Evolutionary conservation across 1,140 invertebrate genomes (phyloP).

Genomic region (Tenebrio molitor): DNA sequence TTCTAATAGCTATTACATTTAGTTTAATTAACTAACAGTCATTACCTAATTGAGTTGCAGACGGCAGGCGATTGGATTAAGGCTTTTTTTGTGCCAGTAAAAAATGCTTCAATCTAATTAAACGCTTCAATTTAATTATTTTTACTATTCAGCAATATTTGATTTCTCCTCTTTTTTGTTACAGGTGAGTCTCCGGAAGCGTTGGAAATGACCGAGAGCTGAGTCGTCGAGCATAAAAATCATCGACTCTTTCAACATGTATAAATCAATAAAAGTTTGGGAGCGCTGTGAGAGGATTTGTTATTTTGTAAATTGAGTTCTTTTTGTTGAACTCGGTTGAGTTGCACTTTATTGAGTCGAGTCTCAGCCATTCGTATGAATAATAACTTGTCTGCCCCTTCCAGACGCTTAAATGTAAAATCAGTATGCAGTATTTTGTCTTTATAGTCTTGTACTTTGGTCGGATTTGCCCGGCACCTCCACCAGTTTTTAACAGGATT

Average conservation of each 20-base stretch:
- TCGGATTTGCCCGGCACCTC: conserved; percentile 13
- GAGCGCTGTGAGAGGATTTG: conserved; percentile 42
- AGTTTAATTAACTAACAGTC: conserved; percentile 60
- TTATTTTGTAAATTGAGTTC: conserved; percentile 49
- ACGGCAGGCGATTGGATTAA: conserved; percentile 51
- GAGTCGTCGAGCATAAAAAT: not conserved
- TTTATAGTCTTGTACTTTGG: too few relatives aligned
- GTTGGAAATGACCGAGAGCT: too few relatives aligned
- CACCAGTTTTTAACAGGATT: conserved; percentile 34
- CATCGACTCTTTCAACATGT: conserved; percentile 3
- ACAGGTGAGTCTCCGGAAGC: conserved; percentile 16
- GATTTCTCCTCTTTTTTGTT: conserved; percentile 12
- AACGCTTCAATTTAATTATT: conserved; percentile 27
- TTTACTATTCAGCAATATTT: conserved; percentile 30
- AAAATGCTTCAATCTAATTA: conserved; percentile 48
- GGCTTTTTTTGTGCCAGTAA: conserved; percentile 28
- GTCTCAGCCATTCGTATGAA: conserved; percentile 28
- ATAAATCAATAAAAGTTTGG: conserved; percentile 48
- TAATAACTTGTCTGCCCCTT: conserved; percentile 28
- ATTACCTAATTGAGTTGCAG: conserved; percentile 58
- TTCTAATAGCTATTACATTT: conserved; percentile 59
- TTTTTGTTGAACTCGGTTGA: conserved; percentile 39
- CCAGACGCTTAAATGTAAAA: not conserved
- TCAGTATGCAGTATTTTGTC: not conserved
- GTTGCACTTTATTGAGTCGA: conserved; percentile 48